phyloP scores from a whole-genome alignment of 2,797 vertebrate genomes.

The Discoglossus pictus region DNA sequence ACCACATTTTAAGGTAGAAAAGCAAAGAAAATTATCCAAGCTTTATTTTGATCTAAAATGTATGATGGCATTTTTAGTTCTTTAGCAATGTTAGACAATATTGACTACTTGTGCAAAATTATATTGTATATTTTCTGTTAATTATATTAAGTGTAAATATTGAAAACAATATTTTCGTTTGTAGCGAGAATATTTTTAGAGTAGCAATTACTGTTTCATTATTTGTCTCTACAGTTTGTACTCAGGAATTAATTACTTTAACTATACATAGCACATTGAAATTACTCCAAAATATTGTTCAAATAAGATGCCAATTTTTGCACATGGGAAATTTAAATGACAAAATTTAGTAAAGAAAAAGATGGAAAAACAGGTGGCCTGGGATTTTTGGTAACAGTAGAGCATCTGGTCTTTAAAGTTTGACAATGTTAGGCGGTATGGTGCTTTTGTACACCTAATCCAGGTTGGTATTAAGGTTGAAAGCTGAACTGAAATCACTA shows the following conservation, averaged over 20 bases:
- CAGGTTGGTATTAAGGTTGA: slow-evolving; percentile 49
- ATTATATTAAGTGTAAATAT: too few relatives aligned
- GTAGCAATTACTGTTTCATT: too few relatives aligned
- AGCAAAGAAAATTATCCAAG: too few relatives aligned
- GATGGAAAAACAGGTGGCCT: slow-evolving; percentile 76
- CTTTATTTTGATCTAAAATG: too few relatives aligned
- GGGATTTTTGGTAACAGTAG: slow-evolving; percentile 73
- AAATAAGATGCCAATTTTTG: slow-evolving; percentile 57
- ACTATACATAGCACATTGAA: slow-evolving; percentile 50
- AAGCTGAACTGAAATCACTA: slow-evolving; percentile 38
- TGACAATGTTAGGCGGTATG: slow-evolving; percentile 52
- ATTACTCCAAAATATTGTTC: slow-evolving; percentile 59
- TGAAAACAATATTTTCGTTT: too few relatives aligned
- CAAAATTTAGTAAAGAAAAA: slow-evolving; percentile 64
- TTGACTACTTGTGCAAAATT: too few relatives aligned
- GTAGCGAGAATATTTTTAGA: too few relatives aligned
- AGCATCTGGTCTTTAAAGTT: slow-evolving; percentile 77
- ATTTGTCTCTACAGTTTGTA: too few relatives aligned
- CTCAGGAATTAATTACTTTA: slow-evolving; percentile 31
- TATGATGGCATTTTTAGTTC: too few relatives aligned
- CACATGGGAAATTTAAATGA: slow-evolving; percentile 61
- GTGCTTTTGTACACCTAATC: slow-evolving; percentile 49
- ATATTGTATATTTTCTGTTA: too few relatives aligned
- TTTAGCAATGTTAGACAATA: too few relatives aligned
- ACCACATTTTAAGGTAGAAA: too few relatives aligned